Conservation (phyloP, 2,797 vertebrate species). For the Malurus leucopterus region DNA sequence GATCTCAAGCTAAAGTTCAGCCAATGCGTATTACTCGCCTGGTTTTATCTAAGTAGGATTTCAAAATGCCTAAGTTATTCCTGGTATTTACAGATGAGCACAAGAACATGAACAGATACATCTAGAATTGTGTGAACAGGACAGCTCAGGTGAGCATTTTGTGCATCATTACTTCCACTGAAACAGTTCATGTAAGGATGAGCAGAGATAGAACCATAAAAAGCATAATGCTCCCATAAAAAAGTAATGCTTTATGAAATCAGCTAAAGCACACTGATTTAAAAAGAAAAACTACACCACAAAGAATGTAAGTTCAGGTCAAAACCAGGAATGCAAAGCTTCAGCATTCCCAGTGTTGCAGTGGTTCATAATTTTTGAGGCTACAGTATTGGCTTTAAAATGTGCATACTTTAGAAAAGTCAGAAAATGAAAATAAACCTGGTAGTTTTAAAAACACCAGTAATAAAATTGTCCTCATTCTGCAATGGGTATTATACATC, state of each 20-base stretch:
- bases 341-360: background rate
- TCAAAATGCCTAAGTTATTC: background rate
- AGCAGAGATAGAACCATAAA: background rate
- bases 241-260: background rate
- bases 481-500: background rate
- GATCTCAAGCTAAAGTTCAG: background rate
- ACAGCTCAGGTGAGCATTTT: background rate
- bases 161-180: background rate
- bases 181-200: background rate
- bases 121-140: background rate
- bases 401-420: background rate
- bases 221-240: background rate
- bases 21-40: background rate
- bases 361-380: background rate
- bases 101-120: background rate
- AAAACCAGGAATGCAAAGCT: slow-evolving; percentile 1
- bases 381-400: background rate
- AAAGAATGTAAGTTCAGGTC: background rate
- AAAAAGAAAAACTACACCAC: background rate
- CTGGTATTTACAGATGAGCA: background rate
- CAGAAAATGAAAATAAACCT: background rate
- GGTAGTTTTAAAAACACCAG: background rate
- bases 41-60: background rate
- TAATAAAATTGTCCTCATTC: background rate
- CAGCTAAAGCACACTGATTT: background rate